Base-by-base conservation (phyloP, 2,797 vertebrate species). In the Alosa sapidissima region DNA sequence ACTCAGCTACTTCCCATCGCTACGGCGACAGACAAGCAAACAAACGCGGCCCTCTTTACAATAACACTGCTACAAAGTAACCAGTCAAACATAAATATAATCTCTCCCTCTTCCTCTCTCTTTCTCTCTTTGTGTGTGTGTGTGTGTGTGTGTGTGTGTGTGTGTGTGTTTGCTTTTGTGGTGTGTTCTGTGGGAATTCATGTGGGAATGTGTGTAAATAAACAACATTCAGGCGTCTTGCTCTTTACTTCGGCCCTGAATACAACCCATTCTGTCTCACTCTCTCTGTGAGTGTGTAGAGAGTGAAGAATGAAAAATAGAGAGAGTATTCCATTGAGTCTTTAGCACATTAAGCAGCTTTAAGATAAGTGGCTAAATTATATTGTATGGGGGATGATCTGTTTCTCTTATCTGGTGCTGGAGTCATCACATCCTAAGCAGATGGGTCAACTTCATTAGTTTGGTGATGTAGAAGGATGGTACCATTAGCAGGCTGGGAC, bases 11-110 rank as follows among this genome's bases (percentile, higher is more conserved):
- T 78, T 78, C 72, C 72, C 72, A 78, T 45, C 36, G 36, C 14
- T 78, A 78, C 72, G 16, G 36, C 72, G 16, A 78, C 72, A 78
- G 72, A 78, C 72, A 78, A 8, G 19, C 72, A 78, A 78, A 78
- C 72, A 78, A 78, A 78, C 72, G 36, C 36, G 6, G 5, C 72
- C 36, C 41, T 78, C 41, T 47, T 5, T 78, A 78, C 72, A 78
- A 47, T 78, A 78, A 78, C 72, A 78, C 19, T 45, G 36, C 72
- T 16, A 21, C 72, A 78, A 47, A 45, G 72, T 78, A 78, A 78
- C 16, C 72, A 45, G 33, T 21, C 72, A 78, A 75, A 75, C 68
- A 19, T 78, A 47, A 78, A 78, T 78, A 78, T 47, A 19, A 47
- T 19, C 41, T 24, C n/a, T 41, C 41, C 41, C 41, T 41, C 41